Evolutionary conservation across 2,113 vertebrate species (phyloP).

Genomic region (Phyllostomus discolor): DNA sequence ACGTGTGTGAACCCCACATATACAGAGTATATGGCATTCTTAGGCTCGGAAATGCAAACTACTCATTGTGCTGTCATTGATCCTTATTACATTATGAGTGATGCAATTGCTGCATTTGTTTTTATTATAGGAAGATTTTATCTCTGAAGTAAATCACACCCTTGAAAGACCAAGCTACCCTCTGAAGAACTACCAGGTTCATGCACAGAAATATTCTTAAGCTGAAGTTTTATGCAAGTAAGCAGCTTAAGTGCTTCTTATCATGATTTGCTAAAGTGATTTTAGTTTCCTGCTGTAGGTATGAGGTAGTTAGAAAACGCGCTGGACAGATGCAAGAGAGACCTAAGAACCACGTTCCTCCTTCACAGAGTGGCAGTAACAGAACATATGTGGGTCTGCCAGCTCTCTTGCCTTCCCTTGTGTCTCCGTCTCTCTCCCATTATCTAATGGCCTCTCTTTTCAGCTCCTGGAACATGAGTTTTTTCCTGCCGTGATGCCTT

Average conservation of each 20-base stretch:
- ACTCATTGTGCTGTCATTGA: neutral
- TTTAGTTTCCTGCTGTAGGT: neutral
- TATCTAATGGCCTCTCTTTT: neutral
- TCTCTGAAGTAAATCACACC: slow-evolving; percentile 77
- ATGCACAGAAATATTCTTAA: slow-evolving; percentile 61
- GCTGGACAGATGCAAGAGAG: neutral
- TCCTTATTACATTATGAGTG: neutral
- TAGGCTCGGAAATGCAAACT: neutral
- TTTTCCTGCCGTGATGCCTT: neutral
- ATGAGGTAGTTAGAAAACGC: neutral
- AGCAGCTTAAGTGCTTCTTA: slow-evolving; percentile 31
- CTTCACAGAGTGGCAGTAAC: neutral
- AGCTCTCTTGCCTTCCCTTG: neutral
- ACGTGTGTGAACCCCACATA: neutral
- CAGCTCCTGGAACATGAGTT: neutral
- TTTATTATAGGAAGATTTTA: slow-evolving; percentile 77
- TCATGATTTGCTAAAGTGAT: slow-evolving; percentile 17
- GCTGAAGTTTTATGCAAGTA: slow-evolving; percentile 52
- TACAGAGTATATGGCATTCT: too few relatives aligned
- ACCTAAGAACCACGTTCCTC: neutral
- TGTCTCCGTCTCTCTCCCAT: neutral
- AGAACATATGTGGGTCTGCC: neutral
- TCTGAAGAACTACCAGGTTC: slow-evolving; percentile 42
- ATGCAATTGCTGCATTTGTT: slow-evolving; percentile 13
- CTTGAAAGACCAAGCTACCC: slow-evolving; percentile 72